A percentile compares a stretch with the other conserved stretches of the same genome.
These are phyloP conservation scores for Macropodus opercularis DNA, from an alignment of 2,797 vertebrate genomes.

Conservation along the genomic window DNA sequence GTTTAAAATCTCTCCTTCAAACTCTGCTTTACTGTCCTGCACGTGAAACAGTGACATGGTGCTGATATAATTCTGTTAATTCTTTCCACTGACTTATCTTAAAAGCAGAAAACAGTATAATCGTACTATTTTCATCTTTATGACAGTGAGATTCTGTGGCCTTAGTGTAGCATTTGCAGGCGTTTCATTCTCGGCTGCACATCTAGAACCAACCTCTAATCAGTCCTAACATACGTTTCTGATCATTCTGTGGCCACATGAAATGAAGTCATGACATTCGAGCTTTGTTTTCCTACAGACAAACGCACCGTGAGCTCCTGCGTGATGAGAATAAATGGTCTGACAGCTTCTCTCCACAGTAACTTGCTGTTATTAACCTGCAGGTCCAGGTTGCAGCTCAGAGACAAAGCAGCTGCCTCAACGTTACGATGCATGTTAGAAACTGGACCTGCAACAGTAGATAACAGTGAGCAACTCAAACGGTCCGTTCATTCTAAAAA, in stretches of 20 bases:
- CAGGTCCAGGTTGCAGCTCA: conserved; percentile 89
- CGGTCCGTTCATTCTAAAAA: too few species aligned
- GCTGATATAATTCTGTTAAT: too few species aligned
- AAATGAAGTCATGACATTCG: too few species aligned
- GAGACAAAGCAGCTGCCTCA: conserved; percentile 78
- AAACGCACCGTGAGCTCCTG: conserved; percentile 82
- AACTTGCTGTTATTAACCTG: conserved; percentile 84
- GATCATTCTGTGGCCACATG: too few species aligned
- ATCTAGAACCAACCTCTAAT: too few species aligned
- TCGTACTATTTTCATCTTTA: too few species aligned
- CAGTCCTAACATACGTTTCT: too few species aligned
- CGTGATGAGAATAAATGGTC: conserved; percentile 76
- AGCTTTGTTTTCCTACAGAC: too few species aligned
- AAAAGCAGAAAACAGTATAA: neutral
- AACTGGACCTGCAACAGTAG: conserved; percentile 81
- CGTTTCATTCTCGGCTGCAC: too few species aligned
- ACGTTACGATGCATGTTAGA: conserved; percentile 85
- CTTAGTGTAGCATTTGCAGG: too few species aligned
- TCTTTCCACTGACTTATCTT: neutral
- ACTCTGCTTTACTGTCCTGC: conserved; percentile 69
- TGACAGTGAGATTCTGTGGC: too few species aligned
- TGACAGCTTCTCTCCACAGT: conserved; percentile 79
- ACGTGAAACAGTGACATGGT: neutral
- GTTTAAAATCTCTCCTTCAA: conserved; percentile 70
- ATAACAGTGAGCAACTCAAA: too few species aligned